These are phyloP conservation scores for Macrocentrus cingulum DNA, from an alignment of 1,140 invertebrate genomes.

Conservation along the genomic window DNA sequence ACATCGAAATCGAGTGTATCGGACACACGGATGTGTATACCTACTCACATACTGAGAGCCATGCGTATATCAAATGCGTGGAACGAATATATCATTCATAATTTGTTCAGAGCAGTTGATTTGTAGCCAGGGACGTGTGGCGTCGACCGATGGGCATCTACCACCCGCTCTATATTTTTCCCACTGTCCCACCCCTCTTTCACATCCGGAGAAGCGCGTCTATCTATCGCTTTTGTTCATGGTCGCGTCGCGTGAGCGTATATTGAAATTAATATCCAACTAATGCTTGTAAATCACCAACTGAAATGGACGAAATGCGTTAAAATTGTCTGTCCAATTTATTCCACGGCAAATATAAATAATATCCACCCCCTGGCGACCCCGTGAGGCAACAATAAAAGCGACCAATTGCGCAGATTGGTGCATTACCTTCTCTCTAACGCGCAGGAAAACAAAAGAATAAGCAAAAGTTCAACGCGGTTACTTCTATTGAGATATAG, in stretches of 20 bases:
- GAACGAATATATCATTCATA: constrained; percentile 60
- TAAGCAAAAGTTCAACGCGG: too few relatives aligned
- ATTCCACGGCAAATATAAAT: constrained; percentile 9
- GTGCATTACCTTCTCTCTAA: too few relatives aligned
- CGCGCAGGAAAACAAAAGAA: too few relatives aligned
- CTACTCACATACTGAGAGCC: constrained; percentile 35
- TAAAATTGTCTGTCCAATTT: constrained; percentile 30
- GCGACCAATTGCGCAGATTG: too few relatives aligned
- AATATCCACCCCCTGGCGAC: too few relatives aligned
- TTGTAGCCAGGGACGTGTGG: constrained; percentile 54
- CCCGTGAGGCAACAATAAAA: not conserved
- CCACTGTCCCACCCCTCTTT: constrained; percentile 22
- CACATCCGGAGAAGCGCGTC: constrained; percentile 20
- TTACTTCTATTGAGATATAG: too few relatives aligned
- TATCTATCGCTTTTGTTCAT: constrained; percentile 35
- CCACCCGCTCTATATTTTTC: constrained; percentile 26
- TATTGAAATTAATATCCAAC: constrained; percentile 59
- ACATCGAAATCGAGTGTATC: not conserved
- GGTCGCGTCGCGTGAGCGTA: constrained; percentile 41
- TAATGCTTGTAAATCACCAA: constrained; percentile 57
- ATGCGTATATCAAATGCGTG: constrained; percentile 54
- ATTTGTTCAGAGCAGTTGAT: constrained; percentile 58
- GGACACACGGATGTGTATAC: too few relatives aligned
- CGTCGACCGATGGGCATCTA: constrained; percentile 43
- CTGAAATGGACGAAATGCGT: constrained; percentile 30